Base-by-base conservation (phyloP, 2,888 invertebrate genomes). In the Zonitis immaculata region DNA sequence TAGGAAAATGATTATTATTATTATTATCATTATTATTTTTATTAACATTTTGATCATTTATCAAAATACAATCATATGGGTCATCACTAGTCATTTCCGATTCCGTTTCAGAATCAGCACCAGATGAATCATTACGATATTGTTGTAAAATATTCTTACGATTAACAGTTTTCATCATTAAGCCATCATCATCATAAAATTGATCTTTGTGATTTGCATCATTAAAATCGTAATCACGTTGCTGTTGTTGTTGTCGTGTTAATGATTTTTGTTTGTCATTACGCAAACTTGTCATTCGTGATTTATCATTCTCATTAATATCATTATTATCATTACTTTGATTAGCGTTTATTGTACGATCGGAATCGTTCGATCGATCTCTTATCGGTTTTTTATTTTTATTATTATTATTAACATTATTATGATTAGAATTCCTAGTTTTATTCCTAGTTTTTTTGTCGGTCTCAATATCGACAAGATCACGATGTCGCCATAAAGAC, bases 401-500 rank as follows among this genome's bases (percentile, higher is more conserved):
- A 46, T 52, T 66, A 46, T 60, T 61, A 11, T n/a, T n/a, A n/a
- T n/a, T n/a, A n/a, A n/a, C n/a, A n/a, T n/a, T n/a, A n/a, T n/a
- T n/a, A n/a, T n/a, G n/a, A n/a, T n/a, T n/a, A n/a, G n/a, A 64
- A 42, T 65, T 66, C 47, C 62, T 62, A 39, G 78, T 77, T n/a
- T 78, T 67, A 53, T 76, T 78, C 59, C n/a, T n/a, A n/a, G 78
- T 78, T 56, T 78, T 80, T 59, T 81, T 80, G 12, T 81, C 80
- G n/a, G 18, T 8, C 14, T 67, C 63, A 11, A 88, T 84, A 63
- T 88, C 89, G 0, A 91, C 89, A 56, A 91, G 79, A 63, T 91
- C 91, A 28, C 91, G 81, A 70, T 91, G 91, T 68, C 87, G 87
- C 91, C 91, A 91, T 49, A 91, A 78, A 0, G 90, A 85, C 91